Evolutionary conservation across 2,888 invertebrate species (phyloP).

Genomic region (Eristalinus aeneus): DNA sequence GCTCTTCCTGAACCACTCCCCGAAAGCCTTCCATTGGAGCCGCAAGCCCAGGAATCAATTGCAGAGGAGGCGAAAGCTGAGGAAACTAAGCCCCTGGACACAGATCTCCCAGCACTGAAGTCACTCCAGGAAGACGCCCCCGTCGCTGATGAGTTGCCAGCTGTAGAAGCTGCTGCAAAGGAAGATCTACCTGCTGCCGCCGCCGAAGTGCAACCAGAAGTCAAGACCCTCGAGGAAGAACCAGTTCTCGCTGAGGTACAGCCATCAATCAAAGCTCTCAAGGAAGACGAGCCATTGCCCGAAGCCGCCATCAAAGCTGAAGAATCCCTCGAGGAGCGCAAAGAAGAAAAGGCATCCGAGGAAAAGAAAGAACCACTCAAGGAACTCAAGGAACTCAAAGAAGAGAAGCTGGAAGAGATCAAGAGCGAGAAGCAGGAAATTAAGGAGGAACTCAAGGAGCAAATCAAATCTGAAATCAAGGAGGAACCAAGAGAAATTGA

Average conservation of each 20-base stretch:
- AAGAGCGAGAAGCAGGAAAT: conserved; percentile 32
- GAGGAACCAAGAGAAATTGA: not conserved
- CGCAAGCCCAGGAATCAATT: not conserved
- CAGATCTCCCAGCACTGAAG: conserved; percentile 20
- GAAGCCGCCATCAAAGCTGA: conserved; percentile 2
- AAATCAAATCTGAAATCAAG: not conserved
- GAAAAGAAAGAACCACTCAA: conserved; percentile 31
- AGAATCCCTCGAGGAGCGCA: conserved; percentile 10
- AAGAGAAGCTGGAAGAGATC: conserved; percentile 22
- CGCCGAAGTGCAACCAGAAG: conserved; percentile 22
- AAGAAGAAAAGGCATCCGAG: conserved; percentile 10
- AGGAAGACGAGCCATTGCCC: conserved; percentile 25
- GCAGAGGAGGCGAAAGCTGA: conserved; percentile 28
- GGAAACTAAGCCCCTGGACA: conserved; percentile 26
- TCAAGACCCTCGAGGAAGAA: conserved; percentile 35
- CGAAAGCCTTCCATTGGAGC: conserved; percentile 11
- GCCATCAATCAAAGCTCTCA: conserved; percentile 6
- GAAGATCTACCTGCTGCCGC: conserved; percentile 2
- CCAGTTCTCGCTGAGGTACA: conserved; percentile 7
- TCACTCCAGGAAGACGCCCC: conserved; percentile 29
- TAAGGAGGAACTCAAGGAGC: conserved; percentile 3
- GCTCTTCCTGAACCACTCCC: conserved; percentile 15
- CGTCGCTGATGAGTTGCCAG: conserved; percentile 10
- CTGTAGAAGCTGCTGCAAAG: conserved; percentile 6
- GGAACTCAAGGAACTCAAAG: conserved; percentile 29